Conservation (phyloP, 2,113 vertebrate species). For the Fregata magnificens region DNA sequence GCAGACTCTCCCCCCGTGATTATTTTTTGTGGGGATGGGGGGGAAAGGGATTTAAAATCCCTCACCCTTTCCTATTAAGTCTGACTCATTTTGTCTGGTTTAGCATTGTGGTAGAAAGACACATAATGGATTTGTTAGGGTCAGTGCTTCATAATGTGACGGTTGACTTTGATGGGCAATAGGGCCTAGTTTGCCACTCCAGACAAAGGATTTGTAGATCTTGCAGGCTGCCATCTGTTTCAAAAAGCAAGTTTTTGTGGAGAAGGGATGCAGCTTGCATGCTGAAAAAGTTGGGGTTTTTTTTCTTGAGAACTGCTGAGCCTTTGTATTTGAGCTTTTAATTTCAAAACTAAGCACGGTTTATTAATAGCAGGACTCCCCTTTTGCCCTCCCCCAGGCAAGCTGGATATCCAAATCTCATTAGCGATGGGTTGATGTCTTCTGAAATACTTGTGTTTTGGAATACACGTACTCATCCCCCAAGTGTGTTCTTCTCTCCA, state of each 20-base stretch:
- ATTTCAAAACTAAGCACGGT: background rate
- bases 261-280: constrained; percentile 16
- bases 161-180: constrained; percentile 64
- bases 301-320: background rate
- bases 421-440: background rate
- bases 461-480: background rate
- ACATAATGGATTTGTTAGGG: constrained; percentile 73
- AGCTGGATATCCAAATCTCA: background rate
- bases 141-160: constrained; percentile 71
- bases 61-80: constrained; percentile 27
- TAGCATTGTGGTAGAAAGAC: constrained; percentile 58
- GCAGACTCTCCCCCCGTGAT: background rate
- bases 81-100: constrained; percentile 59
- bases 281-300: background rate
- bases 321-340: background rate
- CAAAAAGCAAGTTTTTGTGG: constrained; percentile 53
- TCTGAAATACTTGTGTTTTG: background rate
- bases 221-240: constrained; percentile 75
- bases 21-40: background rate
- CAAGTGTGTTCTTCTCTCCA: background rate
- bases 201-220: constrained; percentile 66
- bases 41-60: constrained; percentile 31
- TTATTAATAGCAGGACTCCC: background rate
- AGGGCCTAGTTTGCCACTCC: constrained; percentile 50
- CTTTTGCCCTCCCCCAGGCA: background rate